Conservation (phyloP, 1,140 invertebrate species). For the Latrodectus geometricus region DNA sequence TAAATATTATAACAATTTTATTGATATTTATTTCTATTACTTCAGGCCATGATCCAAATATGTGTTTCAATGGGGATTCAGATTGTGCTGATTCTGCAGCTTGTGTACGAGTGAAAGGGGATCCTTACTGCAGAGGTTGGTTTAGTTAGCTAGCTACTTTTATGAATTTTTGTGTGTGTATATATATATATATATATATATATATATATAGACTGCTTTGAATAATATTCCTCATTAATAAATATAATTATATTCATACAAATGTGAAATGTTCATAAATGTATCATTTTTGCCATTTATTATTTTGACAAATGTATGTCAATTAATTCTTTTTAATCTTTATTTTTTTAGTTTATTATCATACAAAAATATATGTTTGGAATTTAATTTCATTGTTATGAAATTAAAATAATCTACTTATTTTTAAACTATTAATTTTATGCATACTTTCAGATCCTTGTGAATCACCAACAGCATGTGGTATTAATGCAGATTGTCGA, state of each 20-base stretch:
- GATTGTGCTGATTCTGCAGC: constrained; percentile 80
- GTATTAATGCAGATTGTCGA: constrained; percentile 81
- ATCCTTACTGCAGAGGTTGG: constrained; percentile 71
- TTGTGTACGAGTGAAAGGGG: constrained; percentile 71
- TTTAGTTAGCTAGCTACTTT: not conserved
- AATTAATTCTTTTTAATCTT: not conserved
- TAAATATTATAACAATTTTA: too few species aligned
- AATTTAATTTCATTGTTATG: not conserved
- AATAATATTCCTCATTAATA: too few species aligned
- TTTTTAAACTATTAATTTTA: not conserved
- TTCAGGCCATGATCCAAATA: constrained; percentile 65
- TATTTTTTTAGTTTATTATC: too few species aligned
- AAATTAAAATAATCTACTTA: not conserved
- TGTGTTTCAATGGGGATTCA: constrained; percentile 76
- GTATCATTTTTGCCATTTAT: not conserved
- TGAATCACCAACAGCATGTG: constrained; percentile 79
- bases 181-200: not conserved
- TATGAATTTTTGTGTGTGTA: not conserved
- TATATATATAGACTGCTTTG: too few species aligned
- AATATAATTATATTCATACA: not conserved
- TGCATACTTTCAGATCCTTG: constrained; percentile 81
- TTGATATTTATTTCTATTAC: not conserved
- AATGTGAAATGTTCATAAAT: not conserved
- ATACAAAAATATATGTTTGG: too few species aligned
- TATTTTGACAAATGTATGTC: not conserved